Percentiles rank a stretch among this genome's conserved stretches.
Conservation (phyloP, 2,113 vertebrate genomes). For the Perca fluviatilis region DNA sequence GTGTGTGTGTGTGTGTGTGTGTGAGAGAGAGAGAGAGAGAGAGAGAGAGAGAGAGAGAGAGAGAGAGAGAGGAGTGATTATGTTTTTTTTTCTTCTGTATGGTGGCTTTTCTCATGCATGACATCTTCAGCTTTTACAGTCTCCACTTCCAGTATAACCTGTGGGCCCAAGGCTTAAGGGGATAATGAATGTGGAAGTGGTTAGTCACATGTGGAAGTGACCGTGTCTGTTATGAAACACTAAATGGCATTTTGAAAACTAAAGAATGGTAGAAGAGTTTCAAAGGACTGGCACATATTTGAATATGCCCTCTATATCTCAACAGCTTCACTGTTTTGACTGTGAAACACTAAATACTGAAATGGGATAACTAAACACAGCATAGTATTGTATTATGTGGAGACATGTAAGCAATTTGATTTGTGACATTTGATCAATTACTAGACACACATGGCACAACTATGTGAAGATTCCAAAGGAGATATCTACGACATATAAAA, state of each 20-base stretch:
- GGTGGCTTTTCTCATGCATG: slow-evolving; percentile 26
- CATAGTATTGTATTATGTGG: not conserved
- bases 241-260: slow-evolving; percentile 5
- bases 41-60: not conserved
- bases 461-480: slow-evolving; percentile 19
- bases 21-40: slow-evolving; percentile 24
- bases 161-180: not conserved
- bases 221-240: slow-evolving; percentile 12
- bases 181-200: slow-evolving; percentile 16
- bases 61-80: slow-evolving; percentile 18
- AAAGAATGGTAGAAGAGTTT: slow-evolving; percentile 1
- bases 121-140: slow-evolving; percentile 10
- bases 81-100: slow-evolving; percentile 7
- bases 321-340: not conserved
- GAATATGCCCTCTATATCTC: not conserved
- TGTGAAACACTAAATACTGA: not conserved
- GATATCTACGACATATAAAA: not conserved
- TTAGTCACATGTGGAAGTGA: slow-evolving; percentile 1
- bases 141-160: slow-evolving; percentile 23
- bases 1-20: too few relatives aligned
- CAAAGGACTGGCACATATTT: not conserved
- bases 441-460: not conserved
- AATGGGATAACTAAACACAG: not conserved
- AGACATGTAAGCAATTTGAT: not conserved
- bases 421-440: slow-evolving; percentile 25